Evolutionary conservation across 2,888 invertebrate genomes (phyloP).

Genomic region (Caenorhabditis macrosperma): DNA sequence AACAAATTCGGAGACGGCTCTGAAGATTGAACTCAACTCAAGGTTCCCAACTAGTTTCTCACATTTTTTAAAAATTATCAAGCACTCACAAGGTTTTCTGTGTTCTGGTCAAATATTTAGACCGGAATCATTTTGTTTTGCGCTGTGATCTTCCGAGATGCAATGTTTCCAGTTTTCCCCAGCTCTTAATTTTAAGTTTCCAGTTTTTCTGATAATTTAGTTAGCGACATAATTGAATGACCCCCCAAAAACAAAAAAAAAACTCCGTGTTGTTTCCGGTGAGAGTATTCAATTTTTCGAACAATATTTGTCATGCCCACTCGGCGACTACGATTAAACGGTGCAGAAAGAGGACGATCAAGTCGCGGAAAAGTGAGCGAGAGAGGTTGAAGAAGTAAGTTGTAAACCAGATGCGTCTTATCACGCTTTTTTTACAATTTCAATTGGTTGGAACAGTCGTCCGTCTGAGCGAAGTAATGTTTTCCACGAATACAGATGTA

Average conservation of each 20-base stretch:
- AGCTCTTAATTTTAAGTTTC: slow-evolving; percentile 28
- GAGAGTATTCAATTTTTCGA: neutral
- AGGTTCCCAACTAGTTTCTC: too few species aligned
- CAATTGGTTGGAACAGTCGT: slow-evolving; percentile 21
- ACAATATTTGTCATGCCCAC: neutral
- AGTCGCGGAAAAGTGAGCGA: too few species aligned
- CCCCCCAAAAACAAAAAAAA: neutral
- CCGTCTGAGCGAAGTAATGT: too few species aligned
- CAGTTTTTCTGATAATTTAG: slow-evolving; percentile 21
- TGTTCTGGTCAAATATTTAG: too few species aligned
- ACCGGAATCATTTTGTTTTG: too few species aligned
- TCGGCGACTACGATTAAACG: slow-evolving; percentile 1
- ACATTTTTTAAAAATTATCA: too few species aligned
- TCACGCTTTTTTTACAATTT: slow-evolving; percentile 22
- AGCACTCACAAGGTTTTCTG: too few species aligned
- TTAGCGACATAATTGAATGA: slow-evolving; percentile 43
- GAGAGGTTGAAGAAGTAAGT: slow-evolving; percentile 9
- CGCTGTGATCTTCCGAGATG: too few species aligned
- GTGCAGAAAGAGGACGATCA: slow-evolving; percentile 15
- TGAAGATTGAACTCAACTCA: too few species aligned
- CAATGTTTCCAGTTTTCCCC: neutral
- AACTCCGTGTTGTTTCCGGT: neutral
- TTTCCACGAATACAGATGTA: slow-evolving; percentile 20
- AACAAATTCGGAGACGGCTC: too few species aligned
- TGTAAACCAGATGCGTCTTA: slow-evolving; percentile 40